Percentiles rank a stretch among this genome's conserved stretches.
Evolutionary conservation across 2,888 invertebrate species (phyloP).

Genomic region (Rhorus exstirpatorius): DNA sequence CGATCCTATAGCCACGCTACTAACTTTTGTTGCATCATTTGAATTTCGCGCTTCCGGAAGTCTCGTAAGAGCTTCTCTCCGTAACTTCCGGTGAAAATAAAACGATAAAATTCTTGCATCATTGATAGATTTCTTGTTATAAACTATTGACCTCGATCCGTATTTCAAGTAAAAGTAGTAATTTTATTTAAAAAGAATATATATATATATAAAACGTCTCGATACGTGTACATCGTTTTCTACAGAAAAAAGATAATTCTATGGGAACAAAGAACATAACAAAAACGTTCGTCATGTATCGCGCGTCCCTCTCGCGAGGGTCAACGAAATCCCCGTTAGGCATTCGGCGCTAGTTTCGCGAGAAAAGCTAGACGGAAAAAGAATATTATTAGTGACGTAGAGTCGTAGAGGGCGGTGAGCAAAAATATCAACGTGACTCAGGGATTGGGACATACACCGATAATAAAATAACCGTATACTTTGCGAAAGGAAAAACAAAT

Average conservation of each 20-base stretch:
- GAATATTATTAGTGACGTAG: conserved; percentile 37
- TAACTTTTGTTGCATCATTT: conserved; percentile 27
- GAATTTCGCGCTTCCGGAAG: conserved; percentile 6
- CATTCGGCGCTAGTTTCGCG: conserved; percentile 51
- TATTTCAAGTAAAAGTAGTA: too few relatives aligned
- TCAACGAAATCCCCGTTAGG: conserved; percentile 27
- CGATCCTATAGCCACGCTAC: too few relatives aligned
- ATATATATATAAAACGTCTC: too few relatives aligned
- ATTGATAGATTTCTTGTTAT: too few relatives aligned
- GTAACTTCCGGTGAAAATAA: too few relatives aligned
- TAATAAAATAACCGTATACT: conserved; percentile 11
- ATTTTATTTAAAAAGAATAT: too few relatives aligned
- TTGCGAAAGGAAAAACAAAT: not conserved
- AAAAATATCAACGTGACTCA: conserved; percentile 23
- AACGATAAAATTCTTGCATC: too few relatives aligned
- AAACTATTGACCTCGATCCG: too few relatives aligned
- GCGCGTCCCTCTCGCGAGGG: conserved; percentile 18
- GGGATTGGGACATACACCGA: not conserved
- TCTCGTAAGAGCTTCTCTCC: not conserved
- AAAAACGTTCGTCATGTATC: not conserved
- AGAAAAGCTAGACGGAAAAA: not conserved
- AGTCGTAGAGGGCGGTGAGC: conserved; percentile 9
- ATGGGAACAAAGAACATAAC: not conserved
- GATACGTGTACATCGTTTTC: too few relatives aligned
- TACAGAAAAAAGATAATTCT: not conserved